Percentiles rank a stretch among this genome's conserved stretches.
Conservation (phyloP, 2,113 vertebrate genomes). For the Circaetus cinerascens region DNA sequence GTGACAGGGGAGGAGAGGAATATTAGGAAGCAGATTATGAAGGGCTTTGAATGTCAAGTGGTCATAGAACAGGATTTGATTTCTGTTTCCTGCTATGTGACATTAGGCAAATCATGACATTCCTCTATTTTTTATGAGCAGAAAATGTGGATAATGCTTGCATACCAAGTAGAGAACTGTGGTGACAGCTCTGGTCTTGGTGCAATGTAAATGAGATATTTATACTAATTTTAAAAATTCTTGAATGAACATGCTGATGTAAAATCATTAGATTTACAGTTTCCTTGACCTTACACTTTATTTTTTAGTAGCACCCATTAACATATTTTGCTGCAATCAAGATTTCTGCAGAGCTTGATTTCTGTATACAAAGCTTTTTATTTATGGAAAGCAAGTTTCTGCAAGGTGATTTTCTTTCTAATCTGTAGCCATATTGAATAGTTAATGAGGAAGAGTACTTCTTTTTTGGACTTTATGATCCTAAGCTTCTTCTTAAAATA, state of each 20-base stretch:
- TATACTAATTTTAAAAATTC: background rate
- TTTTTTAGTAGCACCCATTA: background rate
- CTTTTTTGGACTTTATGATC: background rate
- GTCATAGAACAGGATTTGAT: slow-evolving; percentile 31
- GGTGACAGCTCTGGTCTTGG: background rate
- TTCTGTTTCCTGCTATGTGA: slow-evolving; percentile 44
- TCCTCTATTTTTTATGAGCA: background rate
- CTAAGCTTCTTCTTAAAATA: background rate
- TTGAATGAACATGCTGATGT: background rate
- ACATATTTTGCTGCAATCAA: slow-evolving; percentile 12
- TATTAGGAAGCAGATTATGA: slow-evolving; percentile 10
- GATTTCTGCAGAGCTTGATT: background rate
- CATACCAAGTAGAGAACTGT: background rate
- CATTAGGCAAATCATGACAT: slow-evolving; percentile 49
- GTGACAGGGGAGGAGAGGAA: background rate
- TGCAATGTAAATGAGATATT: background rate
- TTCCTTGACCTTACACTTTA: background rate
- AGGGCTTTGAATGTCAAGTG: slow-evolving; percentile 61
- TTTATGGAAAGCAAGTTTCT: slow-evolving; percentile 10
- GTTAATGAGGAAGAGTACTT: background rate
- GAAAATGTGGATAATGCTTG: background rate
- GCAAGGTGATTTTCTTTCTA: background rate
- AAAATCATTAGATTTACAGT: background rate
- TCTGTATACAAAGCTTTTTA: background rate
- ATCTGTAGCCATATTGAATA: background rate